Percentiles rank a stretch among this genome's conserved stretches.
phyloP scores from a whole-genome alignment of 2,113 vertebrate species.

The Limanda limanda region DNA sequence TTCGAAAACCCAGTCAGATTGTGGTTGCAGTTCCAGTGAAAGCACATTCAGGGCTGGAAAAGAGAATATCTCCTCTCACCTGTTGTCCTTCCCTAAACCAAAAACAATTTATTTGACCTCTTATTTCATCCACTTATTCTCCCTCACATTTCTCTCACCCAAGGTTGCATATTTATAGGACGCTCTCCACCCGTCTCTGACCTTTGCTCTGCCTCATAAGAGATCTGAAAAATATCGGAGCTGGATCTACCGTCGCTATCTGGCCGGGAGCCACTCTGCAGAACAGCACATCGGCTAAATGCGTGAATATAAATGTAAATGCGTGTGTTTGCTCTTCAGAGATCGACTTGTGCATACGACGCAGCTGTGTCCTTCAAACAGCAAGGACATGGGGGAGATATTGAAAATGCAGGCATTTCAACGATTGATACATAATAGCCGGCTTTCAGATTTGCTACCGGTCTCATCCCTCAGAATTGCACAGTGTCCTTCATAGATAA shows the following conservation, averaged over 20 bases:
- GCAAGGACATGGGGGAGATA: slow-evolving; percentile 39
- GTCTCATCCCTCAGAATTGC: not conserved
- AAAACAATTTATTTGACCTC: not conserved
- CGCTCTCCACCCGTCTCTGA: slow-evolving; percentile 9
- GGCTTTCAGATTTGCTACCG: slow-evolving; percentile 14
- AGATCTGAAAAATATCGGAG: not conserved
- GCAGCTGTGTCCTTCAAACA: slow-evolving; percentile 48
- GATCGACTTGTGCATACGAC: slow-evolving; percentile 10
- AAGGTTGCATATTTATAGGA: not conserved
- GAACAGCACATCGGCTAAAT: slow-evolving; percentile 41
- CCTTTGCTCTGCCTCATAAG: slow-evolving; percentile 3
- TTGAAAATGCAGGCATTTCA: slow-evolving; percentile 44
- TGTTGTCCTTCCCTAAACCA: not conserved
- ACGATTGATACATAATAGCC: slow-evolving; percentile 27
- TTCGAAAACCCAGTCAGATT: not conserved
- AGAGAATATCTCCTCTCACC: not conserved
- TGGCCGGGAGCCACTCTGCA: slow-evolving; percentile 8
- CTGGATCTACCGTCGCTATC: not conserved
- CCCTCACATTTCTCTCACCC: not conserved
- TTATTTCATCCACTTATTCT: slow-evolving; percentile 18
- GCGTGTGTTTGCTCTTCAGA: slow-evolving; percentile 25
- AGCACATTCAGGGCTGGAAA: not conserved
- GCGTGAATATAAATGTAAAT: slow-evolving; percentile 52
- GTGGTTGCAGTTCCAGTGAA: not conserved
- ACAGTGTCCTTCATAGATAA: slow-evolving; percentile 13